phyloP scores from a whole-genome alignment of 2,113 vertebrate genomes.

The Arvicanthis niloticus region DNA sequence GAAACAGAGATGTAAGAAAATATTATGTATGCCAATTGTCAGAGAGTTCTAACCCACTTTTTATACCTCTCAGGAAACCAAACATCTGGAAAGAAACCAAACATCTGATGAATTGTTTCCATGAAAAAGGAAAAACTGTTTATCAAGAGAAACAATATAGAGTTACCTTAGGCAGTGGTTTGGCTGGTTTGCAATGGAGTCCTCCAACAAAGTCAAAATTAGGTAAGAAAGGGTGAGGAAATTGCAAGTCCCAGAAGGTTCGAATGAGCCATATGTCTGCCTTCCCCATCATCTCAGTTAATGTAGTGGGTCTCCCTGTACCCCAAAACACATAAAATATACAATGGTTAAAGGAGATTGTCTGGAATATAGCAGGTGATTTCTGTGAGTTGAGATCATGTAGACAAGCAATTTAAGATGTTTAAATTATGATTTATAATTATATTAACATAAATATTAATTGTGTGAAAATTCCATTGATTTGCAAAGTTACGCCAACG shows the following conservation, averaged over 20 bases:
- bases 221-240: slow-evolving; percentile 81
- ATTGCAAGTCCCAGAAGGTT: not conserved
- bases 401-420: not conserved
- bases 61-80: not conserved
- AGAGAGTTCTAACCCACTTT: not conserved
- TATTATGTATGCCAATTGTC: not conserved
- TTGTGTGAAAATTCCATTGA: not conserved
- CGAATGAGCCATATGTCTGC: no score
- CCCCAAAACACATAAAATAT: not conserved
- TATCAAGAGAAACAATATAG: not conserved
- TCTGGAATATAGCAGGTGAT: not conserved
- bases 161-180: slow-evolving; percentile 89
- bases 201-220: slow-evolving; percentile 94
- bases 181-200: slow-evolving; percentile 91
- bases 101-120: not conserved
- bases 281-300: not conserved
- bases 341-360: not conserved
- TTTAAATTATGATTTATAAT: not conserved
- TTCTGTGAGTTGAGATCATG: not conserved
- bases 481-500: not conserved
- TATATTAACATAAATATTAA: not conserved
- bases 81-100: not conserved
- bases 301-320: not conserved
- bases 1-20: not conserved
- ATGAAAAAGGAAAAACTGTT: not conserved